Percentiles rank a stretch among this genome's conserved stretches.
These are phyloP conservation scores for Myiagra hebetior DNA, from an alignment of 2,113 vertebrate genomes.

Conservation along the genomic window DNA sequence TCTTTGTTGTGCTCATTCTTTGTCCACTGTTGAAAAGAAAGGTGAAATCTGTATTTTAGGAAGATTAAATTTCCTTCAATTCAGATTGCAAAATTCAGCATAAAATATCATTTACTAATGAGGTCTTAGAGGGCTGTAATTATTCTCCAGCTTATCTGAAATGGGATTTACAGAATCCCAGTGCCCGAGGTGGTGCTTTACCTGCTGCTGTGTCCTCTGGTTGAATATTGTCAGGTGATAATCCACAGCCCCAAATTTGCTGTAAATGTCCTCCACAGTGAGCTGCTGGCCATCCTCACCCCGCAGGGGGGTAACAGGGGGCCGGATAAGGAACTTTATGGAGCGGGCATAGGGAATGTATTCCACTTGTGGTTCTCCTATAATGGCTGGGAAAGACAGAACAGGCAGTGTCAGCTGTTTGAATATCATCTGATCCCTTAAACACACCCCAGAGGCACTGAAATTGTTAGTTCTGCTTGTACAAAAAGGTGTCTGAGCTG, in stretches of 20 bases:
- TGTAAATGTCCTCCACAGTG: constrained; percentile 70
- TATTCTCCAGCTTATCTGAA: not conserved
- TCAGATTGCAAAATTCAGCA: not conserved
- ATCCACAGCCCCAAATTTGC: not conserved
- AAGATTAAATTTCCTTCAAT: not conserved
- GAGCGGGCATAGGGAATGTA: constrained; percentile 46
- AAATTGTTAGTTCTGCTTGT: not conserved
- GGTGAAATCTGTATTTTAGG: not conserved
- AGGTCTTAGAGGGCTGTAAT: not conserved
- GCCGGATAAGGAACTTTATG: constrained; percentile 59
- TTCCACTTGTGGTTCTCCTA: constrained; percentile 66
- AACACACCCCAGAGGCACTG: not conserved
- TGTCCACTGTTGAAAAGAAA: constrained; percentile 43
- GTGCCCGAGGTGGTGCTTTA: not conserved
- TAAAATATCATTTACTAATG: not conserved
- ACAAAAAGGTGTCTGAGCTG: not conserved
- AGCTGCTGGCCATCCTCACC: not conserved
- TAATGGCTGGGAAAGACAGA: constrained; percentile 37
- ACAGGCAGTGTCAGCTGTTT: not conserved
- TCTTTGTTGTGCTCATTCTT: constrained; percentile 45
- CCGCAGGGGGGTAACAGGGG: not conserved
- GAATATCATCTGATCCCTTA: rapidly evolving
- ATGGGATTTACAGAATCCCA: not conserved
- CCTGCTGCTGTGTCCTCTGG: constrained; percentile 59
- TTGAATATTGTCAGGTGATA: constrained; percentile 60